Evolutionary conservation across 2,113 vertebrate genomes (phyloP).

Genomic region (Urocitellus parryii): DNA sequence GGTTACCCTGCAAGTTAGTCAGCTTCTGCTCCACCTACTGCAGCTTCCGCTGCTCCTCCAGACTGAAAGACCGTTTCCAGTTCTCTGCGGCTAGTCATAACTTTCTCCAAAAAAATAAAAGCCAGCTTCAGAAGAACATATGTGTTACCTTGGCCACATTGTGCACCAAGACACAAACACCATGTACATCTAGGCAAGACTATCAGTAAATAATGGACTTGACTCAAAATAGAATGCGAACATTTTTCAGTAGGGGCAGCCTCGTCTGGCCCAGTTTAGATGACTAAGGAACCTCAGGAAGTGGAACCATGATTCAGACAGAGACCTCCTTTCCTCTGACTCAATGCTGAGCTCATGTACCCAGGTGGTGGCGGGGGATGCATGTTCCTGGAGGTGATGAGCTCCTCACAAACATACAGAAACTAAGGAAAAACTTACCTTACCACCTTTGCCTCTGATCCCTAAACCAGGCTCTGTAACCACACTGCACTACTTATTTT

Average conservation of each 20-base stretch:
- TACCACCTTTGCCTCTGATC: background rate
- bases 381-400: background rate
- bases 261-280: slow-evolving; percentile 61
- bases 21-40: slow-evolving; percentile 7
- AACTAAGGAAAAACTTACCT: background rate
- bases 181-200: slow-evolving; percentile 6
- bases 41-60: background rate
- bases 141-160: slow-evolving; percentile 58
- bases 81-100: slow-evolving; percentile 30
- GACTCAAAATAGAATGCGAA: slow-evolving; percentile 37
- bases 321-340: slow-evolving; percentile 75
- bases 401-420: background rate
- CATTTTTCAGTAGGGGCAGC: slow-evolving; percentile 19
- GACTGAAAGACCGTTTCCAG: slow-evolving; percentile 33
- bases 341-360: slow-evolving; percentile 69
- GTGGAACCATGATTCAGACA: slow-evolving; percentile 72
- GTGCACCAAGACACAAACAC: slow-evolving; percentile 34
- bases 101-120: slow-evolving; percentile 24
- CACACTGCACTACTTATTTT: no score
- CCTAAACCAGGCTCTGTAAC: background rate
- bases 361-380: slow-evolving; percentile 4
- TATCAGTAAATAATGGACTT: slow-evolving; percentile 53
- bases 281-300: slow-evolving; percentile 80
- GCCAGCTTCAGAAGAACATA: background rate
- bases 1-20: background rate